phyloP scores from a whole-genome alignment of 2,888 invertebrate genomes.

The Philereme vetulata region DNA sequence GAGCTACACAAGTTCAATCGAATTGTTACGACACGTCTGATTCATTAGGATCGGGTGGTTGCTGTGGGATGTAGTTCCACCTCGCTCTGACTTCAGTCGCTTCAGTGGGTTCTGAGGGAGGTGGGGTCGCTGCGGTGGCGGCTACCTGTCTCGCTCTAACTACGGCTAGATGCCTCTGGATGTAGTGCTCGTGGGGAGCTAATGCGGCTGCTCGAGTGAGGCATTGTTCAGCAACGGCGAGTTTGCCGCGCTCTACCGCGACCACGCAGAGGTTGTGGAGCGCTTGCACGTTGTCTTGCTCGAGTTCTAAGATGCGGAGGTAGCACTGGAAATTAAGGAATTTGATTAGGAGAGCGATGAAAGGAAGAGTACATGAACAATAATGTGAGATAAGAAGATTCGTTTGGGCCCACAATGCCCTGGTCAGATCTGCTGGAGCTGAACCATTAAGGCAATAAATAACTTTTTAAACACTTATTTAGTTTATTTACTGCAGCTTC shows the following conservation, averaged over 20 bases:
- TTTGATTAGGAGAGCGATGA: neutral
- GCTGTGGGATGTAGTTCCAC: constrained; percentile 81
- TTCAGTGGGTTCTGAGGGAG: constrained; percentile 42
- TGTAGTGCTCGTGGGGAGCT: constrained; percentile 96
- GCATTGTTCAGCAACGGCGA: constrained; percentile 93
- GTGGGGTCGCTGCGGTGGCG: constrained; percentile 38
- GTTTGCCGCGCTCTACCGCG: constrained; percentile 94
- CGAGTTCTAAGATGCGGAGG: constrained; percentile 92
- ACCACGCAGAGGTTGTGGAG: constrained; percentile 98
- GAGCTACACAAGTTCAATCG: constrained; percentile 16
- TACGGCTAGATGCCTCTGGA: constrained; percentile 94
- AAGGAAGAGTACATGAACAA: neutral
- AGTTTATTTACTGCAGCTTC: no score
- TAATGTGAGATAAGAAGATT: no score
- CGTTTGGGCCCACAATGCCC: no score
- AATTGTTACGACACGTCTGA: constrained; percentile 65
- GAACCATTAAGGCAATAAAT: no score
- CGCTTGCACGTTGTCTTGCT: constrained; percentile 96
- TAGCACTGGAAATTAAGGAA: constrained; percentile 87
- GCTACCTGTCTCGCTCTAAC: constrained; percentile 87
- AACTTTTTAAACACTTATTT: no score
- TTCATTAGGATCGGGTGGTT: constrained; percentile 77
- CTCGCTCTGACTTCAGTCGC: constrained; percentile 70
- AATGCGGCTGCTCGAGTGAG: constrained; percentile 90
- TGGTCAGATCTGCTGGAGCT: no score